phyloP scores from a whole-genome alignment of 2,113 vertebrate genomes.

The Carassius carassius region DNA sequence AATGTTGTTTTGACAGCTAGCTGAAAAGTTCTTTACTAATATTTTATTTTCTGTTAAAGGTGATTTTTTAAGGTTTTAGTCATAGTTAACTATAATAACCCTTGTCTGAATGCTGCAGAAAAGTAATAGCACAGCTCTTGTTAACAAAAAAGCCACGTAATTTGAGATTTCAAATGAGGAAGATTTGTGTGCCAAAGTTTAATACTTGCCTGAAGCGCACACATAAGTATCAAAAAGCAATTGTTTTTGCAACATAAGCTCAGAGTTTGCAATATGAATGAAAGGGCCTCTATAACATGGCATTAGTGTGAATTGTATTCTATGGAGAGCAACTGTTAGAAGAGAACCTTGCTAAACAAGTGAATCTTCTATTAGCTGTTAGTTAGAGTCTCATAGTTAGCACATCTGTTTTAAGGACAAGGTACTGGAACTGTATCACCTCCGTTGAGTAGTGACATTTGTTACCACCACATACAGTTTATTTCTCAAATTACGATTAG shows the following conservation, averaged over 20 bases:
- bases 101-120: too few species aligned
- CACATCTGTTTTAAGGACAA: too few species aligned
- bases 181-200: too few species aligned
- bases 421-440: too few species aligned
- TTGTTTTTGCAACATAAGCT: not conserved
- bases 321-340: not conserved
- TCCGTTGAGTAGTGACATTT: not conserved
- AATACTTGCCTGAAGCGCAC: not conserved
- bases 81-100: too few species aligned
- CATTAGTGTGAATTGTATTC: not conserved
- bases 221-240: not conserved
- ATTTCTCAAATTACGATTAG: not conserved
- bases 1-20: not conserved
- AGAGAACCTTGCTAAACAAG: not conserved
- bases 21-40: too few species aligned
- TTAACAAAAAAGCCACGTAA: not conserved
- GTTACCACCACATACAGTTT: not conserved
- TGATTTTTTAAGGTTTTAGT: too few species aligned
- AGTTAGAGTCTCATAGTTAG: not conserved
- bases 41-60: too few species aligned
- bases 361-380: not conserved
- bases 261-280: not conserved
- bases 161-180: not conserved
- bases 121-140: not conserved
- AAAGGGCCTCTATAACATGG: not conserved